Evolutionary conservation across 2,797 vertebrate genomes (phyloP).

Genomic region (Loriculus beryllinus): DNA sequence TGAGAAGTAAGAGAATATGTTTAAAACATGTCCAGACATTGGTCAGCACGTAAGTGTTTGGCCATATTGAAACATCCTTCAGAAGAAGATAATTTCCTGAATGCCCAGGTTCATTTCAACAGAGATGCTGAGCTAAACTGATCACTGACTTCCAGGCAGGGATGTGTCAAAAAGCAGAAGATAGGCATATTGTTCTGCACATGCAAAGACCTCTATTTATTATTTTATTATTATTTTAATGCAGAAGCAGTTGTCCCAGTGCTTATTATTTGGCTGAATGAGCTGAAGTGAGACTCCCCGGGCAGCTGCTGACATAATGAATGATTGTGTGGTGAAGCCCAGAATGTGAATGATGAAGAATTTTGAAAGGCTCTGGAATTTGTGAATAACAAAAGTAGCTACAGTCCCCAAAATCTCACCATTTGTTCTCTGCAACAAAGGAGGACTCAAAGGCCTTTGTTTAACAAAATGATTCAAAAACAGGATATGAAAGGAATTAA

Average conservation of each 20-base stretch:
- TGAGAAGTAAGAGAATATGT: not conserved
- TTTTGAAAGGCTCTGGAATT: slow-evolving; percentile 76
- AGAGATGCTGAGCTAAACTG: not conserved
- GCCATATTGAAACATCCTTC: not conserved
- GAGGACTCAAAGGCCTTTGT: slow-evolving; percentile 75
- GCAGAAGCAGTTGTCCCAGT: slow-evolving; percentile 52
- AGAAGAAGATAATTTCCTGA: not conserved
- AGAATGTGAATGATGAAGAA: slow-evolving; percentile 75
- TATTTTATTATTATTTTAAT: slow-evolving; percentile 74
- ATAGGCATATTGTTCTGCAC: not conserved
- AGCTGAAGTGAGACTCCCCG: slow-evolving; percentile 69
- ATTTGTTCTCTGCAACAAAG: slow-evolving; percentile 77
- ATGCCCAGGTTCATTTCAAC: not conserved
- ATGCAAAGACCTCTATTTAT: not conserved
- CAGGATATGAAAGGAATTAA: slow-evolving; percentile 72
- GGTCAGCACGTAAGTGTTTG: not conserved
- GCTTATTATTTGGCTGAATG: slow-evolving; percentile 76
- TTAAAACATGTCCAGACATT: not conserved
- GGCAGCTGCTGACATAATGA: slow-evolving; percentile 80
- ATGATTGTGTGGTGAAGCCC: slow-evolving; percentile 71
- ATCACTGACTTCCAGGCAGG: not conserved
- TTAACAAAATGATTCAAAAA: slow-evolving; percentile 78
- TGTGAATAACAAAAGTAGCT: slow-evolving; percentile 74
- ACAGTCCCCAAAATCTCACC: slow-evolving; percentile 74
- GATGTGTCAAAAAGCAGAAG: slow-evolving; percentile 12